These are phyloP conservation scores for Chroicocephalus ridibundus DNA, from an alignment of 2,113 vertebrate species.

Conservation along the genomic window DNA sequence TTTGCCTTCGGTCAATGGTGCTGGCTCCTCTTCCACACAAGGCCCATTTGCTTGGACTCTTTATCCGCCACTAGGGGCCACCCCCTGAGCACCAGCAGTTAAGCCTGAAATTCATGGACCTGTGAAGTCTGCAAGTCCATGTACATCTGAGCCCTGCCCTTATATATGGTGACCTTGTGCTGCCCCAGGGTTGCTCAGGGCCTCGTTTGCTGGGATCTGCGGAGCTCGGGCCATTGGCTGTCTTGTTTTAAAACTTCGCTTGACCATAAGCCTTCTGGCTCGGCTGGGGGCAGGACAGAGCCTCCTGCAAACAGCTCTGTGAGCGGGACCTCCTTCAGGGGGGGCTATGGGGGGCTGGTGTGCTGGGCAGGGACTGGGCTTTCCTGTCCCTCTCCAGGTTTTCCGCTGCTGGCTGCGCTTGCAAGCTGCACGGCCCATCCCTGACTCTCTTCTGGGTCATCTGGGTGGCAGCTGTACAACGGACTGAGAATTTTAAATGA, in stretches of 20 bases:
- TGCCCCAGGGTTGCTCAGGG: no score
- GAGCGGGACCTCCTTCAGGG: not conserved
- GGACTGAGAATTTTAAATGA: not conserved
- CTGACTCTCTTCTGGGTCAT: not conserved
- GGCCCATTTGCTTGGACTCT: accelerated
- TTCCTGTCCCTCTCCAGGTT: not conserved
- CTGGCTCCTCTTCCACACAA: not conserved
- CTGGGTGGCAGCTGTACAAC: not conserved
- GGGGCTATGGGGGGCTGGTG: accelerated
- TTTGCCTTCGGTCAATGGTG: accelerated
- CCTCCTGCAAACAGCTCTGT: not conserved
- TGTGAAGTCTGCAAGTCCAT: not conserved
- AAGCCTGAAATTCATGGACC: not conserved
- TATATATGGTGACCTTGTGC: no score
- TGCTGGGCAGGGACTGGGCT: no score
- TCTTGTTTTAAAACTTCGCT: not conserved
- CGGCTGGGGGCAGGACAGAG: accelerated
- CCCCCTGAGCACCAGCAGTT: not conserved
- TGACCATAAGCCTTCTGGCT: no score
- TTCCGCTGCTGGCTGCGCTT: not conserved
- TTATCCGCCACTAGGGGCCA: not conserved
- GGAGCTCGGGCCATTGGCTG: no score
- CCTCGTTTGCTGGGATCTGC: not conserved
- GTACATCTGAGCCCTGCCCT: not conserved
- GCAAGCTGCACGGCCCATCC: not conserved